phyloP scores from a whole-genome alignment of 2,797 vertebrate species.

The Meda fulgida region DNA sequence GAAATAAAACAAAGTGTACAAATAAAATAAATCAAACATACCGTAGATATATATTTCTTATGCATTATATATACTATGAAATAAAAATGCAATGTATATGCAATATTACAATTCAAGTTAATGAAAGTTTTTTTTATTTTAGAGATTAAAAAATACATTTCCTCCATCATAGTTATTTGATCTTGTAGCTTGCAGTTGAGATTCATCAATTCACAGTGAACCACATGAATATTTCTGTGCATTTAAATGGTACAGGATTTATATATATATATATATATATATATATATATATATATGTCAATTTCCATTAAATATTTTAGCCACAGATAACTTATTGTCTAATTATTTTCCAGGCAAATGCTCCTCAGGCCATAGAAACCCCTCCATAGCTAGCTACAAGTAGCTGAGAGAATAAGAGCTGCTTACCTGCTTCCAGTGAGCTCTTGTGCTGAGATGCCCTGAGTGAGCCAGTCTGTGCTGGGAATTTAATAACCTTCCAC shows the following conservation, averaged over 20 bases:
- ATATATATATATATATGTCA: conserved; percentile 7
- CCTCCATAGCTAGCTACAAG: background rate
- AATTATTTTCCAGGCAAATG: background rate
- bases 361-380: background rate
- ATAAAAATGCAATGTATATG: background rate
- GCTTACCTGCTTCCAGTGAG: conserved; percentile 43
- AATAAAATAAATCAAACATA: background rate
- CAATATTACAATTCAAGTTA: background rate
- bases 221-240: background rate
- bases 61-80: background rate
- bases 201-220: background rate
- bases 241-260: background rate
- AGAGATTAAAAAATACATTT: background rate
- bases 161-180: background rate
- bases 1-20: background rate
- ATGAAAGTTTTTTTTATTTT: background rate
- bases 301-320: background rate
- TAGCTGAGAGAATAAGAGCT: background rate
- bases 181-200: background rate
- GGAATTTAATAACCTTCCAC: conserved; percentile 48
- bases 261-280: no score
- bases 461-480: conserved; percentile 39
- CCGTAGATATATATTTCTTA: background rate
- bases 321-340: background rate
- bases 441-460: conserved; percentile 30